These are phyloP conservation scores for Calliopum simillimum DNA, from an alignment of 2,888 invertebrate genomes.

Conservation along the genomic window DNA sequence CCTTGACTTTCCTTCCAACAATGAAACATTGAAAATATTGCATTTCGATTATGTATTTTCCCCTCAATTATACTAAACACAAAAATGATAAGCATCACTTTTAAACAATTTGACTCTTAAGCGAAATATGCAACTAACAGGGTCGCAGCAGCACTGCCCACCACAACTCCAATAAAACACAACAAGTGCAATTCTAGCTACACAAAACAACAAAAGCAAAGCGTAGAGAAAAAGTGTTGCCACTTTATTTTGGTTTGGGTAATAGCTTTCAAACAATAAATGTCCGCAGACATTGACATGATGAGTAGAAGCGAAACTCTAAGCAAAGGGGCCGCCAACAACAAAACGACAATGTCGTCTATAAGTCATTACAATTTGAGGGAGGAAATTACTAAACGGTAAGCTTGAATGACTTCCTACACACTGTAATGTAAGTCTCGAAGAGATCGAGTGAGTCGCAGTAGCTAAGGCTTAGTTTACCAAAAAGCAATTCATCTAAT, in stretches of 20 bases:
- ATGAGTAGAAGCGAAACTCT: slow-evolving; percentile 52
- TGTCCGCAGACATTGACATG: slow-evolving; percentile 66
- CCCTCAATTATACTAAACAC: slow-evolving; percentile 42
- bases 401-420: slow-evolving; percentile 55
- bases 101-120: not conserved
- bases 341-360: slow-evolving; percentile 11
- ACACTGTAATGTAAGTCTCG: too few species aligned
- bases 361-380: slow-evolving; percentile 39
- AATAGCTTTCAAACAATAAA: slow-evolving; percentile 67
- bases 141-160: not conserved
- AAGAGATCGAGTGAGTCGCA: not conserved
- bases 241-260: slow-evolving; percentile 49
- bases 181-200: not conserved
- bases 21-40: not conserved
- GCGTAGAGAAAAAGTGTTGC: slow-evolving; percentile 14
- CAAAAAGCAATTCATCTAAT: slow-evolving; percentile 65
- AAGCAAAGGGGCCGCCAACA: slow-evolving; percentile 37
- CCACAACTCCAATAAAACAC: not conserved
- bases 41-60: slow-evolving; percentile 7
- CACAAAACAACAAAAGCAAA: slow-evolving; percentile 4
- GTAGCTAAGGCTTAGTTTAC: slow-evolving; percentile 33
- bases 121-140: not conserved
- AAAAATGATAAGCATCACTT: slow-evolving; percentile 12
- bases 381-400: slow-evolving; percentile 53
- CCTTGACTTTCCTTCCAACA: too few species aligned